Base-by-base conservation (phyloP, 1,140 invertebrate genomes). In the Planococcus citri region DNA sequence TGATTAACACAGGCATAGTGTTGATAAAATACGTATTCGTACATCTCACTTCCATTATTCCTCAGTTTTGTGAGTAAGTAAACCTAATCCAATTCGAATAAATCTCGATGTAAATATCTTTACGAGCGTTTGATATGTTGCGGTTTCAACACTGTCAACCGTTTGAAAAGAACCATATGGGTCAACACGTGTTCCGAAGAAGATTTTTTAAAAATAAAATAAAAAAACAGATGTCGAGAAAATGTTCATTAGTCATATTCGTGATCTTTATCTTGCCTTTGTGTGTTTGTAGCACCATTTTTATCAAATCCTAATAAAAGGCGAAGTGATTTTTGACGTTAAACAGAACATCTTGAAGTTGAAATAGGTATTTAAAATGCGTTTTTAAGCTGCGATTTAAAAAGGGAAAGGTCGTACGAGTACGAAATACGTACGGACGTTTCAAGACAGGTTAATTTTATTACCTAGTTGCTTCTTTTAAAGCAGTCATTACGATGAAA, bases 221-320 rank as follows among this genome's bases (percentile, higher is more conserved):
- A 51, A 51, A 51, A 51, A 51, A 51, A 51, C 41, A 51, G 41
- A 51, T 51, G 41, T 51, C n/a, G 41, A 51, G 41, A 51, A 51
- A 33, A 51, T n/a, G 41, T 51, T 51, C 41, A 51, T 51, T 51
- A 51, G 41, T 51, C 41, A 51, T 51, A 51, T 51, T 51, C 41
- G 17, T 9, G n/a, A 51, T 51, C 41, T 17, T 17, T 51, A 51
- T 51, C 41, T 3, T 9, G 41, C 41, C 41, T 51, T 51, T 51
- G 17, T 20, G 17, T 12, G n/a, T 33, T 6, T 12, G 17, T 9
- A n/a, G 4, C 41, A 51, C 41, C 41, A n/a, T n/a, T n/a, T n/a
- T 51, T 51, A 51, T 51, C 41, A 51, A 6, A 17, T 51, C 17
- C 6, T 14, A 51, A 51, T 51, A 51, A 51, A 51, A 17, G 41